Evolutionary conservation across 2,797 vertebrate species (phyloP), one percentile per base, ranked within the genome.

Genomic region (Sebastolobus altivelis): DNA sequence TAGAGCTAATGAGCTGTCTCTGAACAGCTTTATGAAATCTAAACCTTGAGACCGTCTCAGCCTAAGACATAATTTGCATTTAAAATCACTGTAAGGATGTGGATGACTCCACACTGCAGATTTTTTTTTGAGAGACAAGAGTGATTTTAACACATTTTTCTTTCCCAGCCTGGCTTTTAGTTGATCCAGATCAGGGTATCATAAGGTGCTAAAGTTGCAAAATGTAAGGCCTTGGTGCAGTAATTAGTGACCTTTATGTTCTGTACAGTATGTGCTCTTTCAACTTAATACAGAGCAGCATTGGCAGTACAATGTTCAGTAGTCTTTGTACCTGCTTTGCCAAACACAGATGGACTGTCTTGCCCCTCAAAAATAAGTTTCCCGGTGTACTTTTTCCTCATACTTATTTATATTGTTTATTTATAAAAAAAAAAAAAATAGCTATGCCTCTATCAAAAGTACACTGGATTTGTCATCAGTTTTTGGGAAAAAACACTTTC

Each of bases 1-100:
- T 2, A 27, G 29, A n/a, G 16, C 18, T 22, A 40, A 31, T 43
- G 14, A 43, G 43, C 11, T 3, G 27, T 52, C 38, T 37, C 54
- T 40, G 27, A 66, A 61, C 67, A 72, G n/a, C 54, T 33, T 61
- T 6, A n/a, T 71, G 12, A 54, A 35, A 68, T 20, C 62, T 31
- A 27, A 74, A 56, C 40, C 56, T 33, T 46, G 7, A 71, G 20
- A 31, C 29, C 3, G 16, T 62, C 4, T 65, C 6, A 10, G 60
- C 18, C 18, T 6, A 38, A 52, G 27, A n/a, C 38, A 27, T 56
- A 10, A 25, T 68, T 73, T 73, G 25, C 46, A 68, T 74, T 74
- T 67, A 12, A 52, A 43, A 56, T 16, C 37, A 37, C 37, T 38
- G 56, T 7, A 10, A 66, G 12, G 16, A 40, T 13, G 16, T 7